Evolutionary conservation across 2,797 vertebrate species (phyloP).

Genomic region (Chaetodon trifasciatus): DNA sequence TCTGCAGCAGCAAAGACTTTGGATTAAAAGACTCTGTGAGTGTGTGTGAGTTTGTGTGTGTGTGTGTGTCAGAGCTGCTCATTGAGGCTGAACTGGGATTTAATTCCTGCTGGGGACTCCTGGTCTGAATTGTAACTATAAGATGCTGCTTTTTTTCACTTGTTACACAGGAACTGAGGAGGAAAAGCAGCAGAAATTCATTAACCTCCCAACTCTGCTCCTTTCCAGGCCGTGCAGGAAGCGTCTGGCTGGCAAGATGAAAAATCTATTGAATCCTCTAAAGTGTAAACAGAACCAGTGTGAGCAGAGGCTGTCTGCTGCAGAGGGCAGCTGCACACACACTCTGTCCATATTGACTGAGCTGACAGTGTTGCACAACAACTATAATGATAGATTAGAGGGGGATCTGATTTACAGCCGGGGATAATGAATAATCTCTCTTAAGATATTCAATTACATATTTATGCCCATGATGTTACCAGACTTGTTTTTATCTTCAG

Average conservation of each 20-base stretch:
- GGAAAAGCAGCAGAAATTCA: slow-evolving; percentile 36
- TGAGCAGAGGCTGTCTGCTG: slow-evolving; percentile 28
- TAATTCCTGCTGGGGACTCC: slow-evolving; percentile 53
- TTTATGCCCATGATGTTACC: not conserved
- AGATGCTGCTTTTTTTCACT: not conserved
- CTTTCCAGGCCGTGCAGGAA: slow-evolving; percentile 38
- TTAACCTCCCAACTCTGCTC: slow-evolving; percentile 50
- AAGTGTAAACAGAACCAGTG: slow-evolving; percentile 55
- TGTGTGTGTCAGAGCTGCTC: slow-evolving; percentile 30
- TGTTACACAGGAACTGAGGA: slow-evolving; percentile 23
- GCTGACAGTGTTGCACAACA: slow-evolving; percentile 51
- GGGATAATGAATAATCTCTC: slow-evolving; percentile 12
- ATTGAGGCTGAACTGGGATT: slow-evolving; percentile 47
- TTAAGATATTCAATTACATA: slow-evolving; percentile 49
- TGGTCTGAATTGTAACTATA: slow-evolving; percentile 35
- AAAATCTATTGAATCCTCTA: slow-evolving; percentile 47
- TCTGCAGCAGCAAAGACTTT: slow-evolving; percentile 29
- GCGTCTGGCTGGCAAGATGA: not conserved
- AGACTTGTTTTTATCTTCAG: slow-evolving; percentile 2
- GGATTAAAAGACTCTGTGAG: not conserved
- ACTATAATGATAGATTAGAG: slow-evolving; percentile 45
- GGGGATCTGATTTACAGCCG: slow-evolving; percentile 34
- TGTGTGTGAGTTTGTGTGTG: not conserved
- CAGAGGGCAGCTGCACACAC: slow-evolving; percentile 38
- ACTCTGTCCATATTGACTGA: slow-evolving; percentile 57